These are phyloP conservation scores for Progne subis DNA, from an alignment of 2,113 vertebrate species.

Conservation along the genomic window DNA sequence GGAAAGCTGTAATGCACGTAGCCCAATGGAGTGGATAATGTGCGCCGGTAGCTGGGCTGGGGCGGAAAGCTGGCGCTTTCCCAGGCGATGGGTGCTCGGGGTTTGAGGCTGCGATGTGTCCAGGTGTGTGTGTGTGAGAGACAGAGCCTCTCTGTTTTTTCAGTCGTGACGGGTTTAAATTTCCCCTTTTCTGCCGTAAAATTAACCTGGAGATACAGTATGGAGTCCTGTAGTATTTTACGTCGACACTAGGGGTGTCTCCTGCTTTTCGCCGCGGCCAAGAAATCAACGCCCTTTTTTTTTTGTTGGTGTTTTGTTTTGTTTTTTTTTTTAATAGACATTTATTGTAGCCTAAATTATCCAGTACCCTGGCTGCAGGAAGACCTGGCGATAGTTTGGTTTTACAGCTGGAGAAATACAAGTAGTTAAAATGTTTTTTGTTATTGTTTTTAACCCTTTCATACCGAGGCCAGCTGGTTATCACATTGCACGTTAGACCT, in stretches of 20 bases:
- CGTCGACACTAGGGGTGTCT: constrained; percentile 79
- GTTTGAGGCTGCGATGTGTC: neutral
- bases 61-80: neutral
- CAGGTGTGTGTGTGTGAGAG: neutral
- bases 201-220: constrained; percentile 66
- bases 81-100: neutral
- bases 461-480: neutral
- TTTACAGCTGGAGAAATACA: neutral
- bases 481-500: neutral
- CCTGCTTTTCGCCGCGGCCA: constrained; percentile 52
- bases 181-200: constrained; percentile 49
- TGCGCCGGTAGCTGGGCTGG: neutral
- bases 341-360: constrained; percentile 58
- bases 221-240: constrained; percentile 74
- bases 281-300: constrained; percentile 76
- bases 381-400: neutral
- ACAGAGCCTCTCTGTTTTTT: neutral
- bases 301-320: neutral
- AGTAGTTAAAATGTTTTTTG: neutral
- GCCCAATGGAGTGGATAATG: neutral
- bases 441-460: neutral
- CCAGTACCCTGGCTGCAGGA: neutral
- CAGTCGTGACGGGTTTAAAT: constrained; percentile 66
- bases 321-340: constrained; percentile 40
- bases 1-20: constrained; percentile 29